Evolutionary conservation across 2,888 invertebrate species (phyloP).

Genomic region (Caenorhabditis wallacei): DNA sequence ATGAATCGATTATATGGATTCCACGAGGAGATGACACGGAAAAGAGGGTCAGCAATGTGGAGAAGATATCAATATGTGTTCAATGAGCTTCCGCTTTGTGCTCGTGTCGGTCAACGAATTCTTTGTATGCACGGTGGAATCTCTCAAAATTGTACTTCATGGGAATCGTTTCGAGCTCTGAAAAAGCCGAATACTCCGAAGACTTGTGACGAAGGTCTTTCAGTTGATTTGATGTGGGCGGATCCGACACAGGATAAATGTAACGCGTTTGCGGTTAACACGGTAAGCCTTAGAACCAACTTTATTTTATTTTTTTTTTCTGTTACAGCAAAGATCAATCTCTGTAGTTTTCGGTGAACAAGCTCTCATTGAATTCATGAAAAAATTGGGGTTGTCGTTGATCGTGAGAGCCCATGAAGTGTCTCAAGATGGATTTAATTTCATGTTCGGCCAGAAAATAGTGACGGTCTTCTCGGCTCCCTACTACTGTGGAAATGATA

Average conservation of each 20-base stretch:
- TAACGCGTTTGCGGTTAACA: slow-evolving; percentile 49
- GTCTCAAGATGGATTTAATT: slow-evolving; percentile 72
- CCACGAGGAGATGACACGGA: slow-evolving; percentile 73
- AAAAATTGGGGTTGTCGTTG: slow-evolving; percentile 71
- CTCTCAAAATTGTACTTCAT: slow-evolving; percentile 70
- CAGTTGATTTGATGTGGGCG: slow-evolving; percentile 78
- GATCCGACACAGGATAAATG: slow-evolving; percentile 73
- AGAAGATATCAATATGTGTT: slow-evolving; percentile 70
- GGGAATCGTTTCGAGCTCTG: slow-evolving; percentile 68
- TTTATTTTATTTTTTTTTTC: no score
- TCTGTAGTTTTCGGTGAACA: slow-evolving; percentile 76
- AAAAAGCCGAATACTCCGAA: slow-evolving; percentile 62
- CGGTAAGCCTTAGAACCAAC: slow-evolving; percentile 2
- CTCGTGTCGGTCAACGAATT: slow-evolving; percentile 67
- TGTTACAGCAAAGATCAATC: slow-evolving; percentile 68
- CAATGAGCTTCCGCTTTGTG: slow-evolving; percentile 76
- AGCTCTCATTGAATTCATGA: slow-evolving; percentile 69
- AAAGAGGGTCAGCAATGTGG: slow-evolving; percentile 73
- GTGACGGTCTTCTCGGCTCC: slow-evolving; percentile 81
- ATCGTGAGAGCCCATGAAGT: slow-evolving; percentile 80
- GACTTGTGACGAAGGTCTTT: slow-evolving; percentile 75
- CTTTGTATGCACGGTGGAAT: slow-evolving; percentile 78
- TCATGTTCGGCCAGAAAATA: slow-evolving; percentile 68
- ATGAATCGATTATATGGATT: slow-evolving; percentile 77
- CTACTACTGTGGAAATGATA: slow-evolving; percentile 78